A percentile compares a stretch with the other conserved stretches of the same genome.
Evolutionary conservation across 1,140 invertebrate species (phyloP).

Genomic region (Centruroides sculpturatus): DNA sequence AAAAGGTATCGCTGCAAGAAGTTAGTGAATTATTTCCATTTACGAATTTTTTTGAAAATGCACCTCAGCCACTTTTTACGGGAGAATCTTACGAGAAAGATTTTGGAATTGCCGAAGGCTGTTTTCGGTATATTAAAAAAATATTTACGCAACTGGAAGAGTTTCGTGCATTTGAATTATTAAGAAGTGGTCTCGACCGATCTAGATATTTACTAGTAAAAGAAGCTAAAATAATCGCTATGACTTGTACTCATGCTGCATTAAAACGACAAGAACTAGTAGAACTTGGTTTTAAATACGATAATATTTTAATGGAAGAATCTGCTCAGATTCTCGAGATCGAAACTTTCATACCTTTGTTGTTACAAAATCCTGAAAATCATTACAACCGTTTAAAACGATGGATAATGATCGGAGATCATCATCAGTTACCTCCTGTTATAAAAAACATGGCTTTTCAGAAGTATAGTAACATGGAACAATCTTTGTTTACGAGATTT

Average conservation of each 20-base stretch:
- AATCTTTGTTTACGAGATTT: constrained; percentile 91
- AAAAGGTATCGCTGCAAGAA: constrained; percentile 23
- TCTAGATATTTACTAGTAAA: constrained; percentile 94
- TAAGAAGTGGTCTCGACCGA: constrained; percentile 80
- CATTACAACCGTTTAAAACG: constrained; percentile 89
- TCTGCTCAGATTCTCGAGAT: constrained; percentile 98
- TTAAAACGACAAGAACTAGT: constrained; percentile 92
- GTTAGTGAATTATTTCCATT: constrained; percentile 70
- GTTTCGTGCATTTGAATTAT: constrained; percentile 87
- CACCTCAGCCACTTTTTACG: constrained; percentile 83
- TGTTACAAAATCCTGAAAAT: constrained; percentile 94
- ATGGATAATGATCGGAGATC: constrained; percentile 99
- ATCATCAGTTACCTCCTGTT: constrained; percentile 96
- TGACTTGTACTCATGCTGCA: constrained; percentile 99
- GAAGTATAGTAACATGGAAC: constrained; percentile 99
- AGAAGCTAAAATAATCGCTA: constrained; percentile 99
- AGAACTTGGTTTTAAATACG: constrained; percentile 90
- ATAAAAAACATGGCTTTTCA: constrained; percentile 99
- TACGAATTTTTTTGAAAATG: constrained; percentile 75
- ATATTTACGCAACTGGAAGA: constrained; percentile 97
- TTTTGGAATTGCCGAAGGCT: constrained; percentile 79
- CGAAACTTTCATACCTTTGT: constrained; percentile 95
- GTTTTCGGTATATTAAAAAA: constrained; percentile 86
- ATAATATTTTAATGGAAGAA: constrained; percentile 99
- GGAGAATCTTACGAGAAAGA: constrained; percentile 65